phyloP scores from a whole-genome alignment of 2,113 vertebrate species.

The Nesogale talazaci region DNA sequence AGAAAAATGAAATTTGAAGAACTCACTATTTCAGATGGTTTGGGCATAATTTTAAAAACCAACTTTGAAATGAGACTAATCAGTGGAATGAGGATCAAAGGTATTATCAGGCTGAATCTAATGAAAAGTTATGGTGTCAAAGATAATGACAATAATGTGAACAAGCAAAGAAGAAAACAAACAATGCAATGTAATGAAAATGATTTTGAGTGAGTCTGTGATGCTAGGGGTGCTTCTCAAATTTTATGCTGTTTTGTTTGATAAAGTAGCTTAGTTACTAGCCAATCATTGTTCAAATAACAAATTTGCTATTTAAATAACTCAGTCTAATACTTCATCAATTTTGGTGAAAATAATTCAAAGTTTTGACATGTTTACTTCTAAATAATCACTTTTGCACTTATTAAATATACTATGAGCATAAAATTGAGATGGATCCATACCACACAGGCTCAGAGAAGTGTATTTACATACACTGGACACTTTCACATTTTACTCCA shows the following conservation, averaged over 20 bases:
- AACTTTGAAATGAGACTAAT: slow-evolving; percentile 47
- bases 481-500: neutral
- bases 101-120: slow-evolving; percentile 13
- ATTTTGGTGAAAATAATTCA: slow-evolving; percentile 25
- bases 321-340: slow-evolving; percentile 1
- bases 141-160: neutral
- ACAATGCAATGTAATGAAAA: neutral
- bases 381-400: neutral
- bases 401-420: neutral
- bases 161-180: neutral
- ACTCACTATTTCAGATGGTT: slow-evolving; percentile 78
- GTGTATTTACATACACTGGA: neutral
- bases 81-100: slow-evolving; percentile 55
- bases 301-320: neutral
- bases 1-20: slow-evolving; percentile 79
- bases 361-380: neutral
- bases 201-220: neutral
- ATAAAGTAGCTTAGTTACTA: neutral
- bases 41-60: slow-evolving; percentile 70
- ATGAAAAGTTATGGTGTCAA: slow-evolving; percentile 11
- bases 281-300: slow-evolving; percentile 7
- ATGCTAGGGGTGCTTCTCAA: neutral
- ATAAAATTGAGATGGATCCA: neutral
- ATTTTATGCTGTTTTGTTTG: neutral
- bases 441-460: neutral